These are phyloP conservation scores for Tethea ocularis DNA, from an alignment of 2,888 invertebrate genomes.

Conservation along the genomic window DNA sequence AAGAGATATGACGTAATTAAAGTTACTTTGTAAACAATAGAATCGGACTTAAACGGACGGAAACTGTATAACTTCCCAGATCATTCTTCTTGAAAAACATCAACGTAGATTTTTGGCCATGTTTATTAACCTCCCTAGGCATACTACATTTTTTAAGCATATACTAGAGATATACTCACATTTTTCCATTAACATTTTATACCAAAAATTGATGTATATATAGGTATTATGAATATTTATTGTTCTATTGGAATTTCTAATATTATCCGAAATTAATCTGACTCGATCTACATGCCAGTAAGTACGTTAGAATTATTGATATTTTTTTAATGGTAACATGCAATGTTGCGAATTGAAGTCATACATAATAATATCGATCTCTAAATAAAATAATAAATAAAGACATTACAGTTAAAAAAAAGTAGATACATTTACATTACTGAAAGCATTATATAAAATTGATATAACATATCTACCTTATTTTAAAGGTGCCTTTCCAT, in stretches of 20 bases:
- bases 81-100: too few species aligned
- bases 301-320: not conserved
- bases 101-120: too few species aligned
- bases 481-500: not conserved
- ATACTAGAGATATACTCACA: too few species aligned
- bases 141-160: too few species aligned
- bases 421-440: not conserved
- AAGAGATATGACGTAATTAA: too few species aligned
- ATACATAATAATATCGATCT: not conserved
- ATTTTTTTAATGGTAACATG: not conserved
- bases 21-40: too few species aligned
- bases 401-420: not conserved
- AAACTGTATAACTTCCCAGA: too few species aligned
- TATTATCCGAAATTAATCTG: not conserved
- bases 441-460: not conserved
- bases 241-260: not conserved
- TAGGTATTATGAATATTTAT: not conserved
- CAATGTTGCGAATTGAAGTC: not conserved
- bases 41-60: too few species aligned
- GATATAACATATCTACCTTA: not conserved
- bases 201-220: too few species aligned
- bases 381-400: not conserved
- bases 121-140: too few species aligned
- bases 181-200: too few species aligned
- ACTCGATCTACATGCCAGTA: not conserved